Conservation (phyloP, 1,140 invertebrate species). For the Popillia japonica region DNA sequence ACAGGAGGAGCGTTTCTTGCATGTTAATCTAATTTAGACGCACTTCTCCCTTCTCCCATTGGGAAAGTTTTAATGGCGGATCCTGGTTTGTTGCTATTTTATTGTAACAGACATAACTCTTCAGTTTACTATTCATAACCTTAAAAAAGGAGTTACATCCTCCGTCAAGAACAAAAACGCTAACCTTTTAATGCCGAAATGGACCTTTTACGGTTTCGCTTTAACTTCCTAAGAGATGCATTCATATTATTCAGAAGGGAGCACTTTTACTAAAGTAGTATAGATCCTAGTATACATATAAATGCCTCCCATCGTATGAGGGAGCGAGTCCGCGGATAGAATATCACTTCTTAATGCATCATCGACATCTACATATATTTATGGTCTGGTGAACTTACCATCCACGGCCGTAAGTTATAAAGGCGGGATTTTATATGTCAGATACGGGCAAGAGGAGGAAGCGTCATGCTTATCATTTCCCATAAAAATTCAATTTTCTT, state of each 20-base stretch:
- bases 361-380: conserved; percentile 11
- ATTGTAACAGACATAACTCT: too few species aligned
- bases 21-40: too few species aligned
- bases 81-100: too few species aligned
- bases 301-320: not conserved
- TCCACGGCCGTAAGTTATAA: not conserved
- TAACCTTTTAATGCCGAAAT: not conserved
- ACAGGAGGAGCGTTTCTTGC: not conserved
- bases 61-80: too few species aligned
- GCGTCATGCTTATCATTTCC: not conserved
- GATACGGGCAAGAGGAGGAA: too few species aligned
- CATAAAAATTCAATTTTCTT: conserved; percentile 12
- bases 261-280: not conserved
- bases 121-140: too few species aligned
- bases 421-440: not conserved
- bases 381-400: not conserved
- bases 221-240: not conserved
- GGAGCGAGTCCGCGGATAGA: not conserved
- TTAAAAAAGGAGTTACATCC: too few species aligned
- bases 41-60: too few species aligned
- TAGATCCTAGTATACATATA: too few species aligned
- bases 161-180: not conserved
- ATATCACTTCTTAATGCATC: not conserved
- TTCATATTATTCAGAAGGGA: not conserved
- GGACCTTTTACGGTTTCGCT: not conserved